Evolutionary conservation across 2,113 vertebrate species (phyloP).

Genomic region (Takifugu flavidus): DNA sequence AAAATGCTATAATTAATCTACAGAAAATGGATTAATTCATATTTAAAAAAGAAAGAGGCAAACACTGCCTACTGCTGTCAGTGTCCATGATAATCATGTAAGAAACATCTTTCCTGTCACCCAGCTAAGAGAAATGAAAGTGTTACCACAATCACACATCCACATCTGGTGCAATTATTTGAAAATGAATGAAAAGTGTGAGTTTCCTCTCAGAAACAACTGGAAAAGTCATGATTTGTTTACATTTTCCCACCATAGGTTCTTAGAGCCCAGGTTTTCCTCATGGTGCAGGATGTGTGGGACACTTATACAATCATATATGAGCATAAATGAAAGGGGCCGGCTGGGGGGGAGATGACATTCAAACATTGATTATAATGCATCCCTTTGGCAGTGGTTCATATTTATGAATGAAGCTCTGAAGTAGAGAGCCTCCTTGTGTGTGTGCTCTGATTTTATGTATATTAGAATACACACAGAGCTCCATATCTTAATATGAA

Average conservation of each 20-base stretch:
- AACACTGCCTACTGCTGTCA: slow-evolving; percentile 83
- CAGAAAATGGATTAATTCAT: slow-evolving; percentile 41
- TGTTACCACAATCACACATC: slow-evolving; percentile 60
- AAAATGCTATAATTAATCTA: slow-evolving; percentile 50
- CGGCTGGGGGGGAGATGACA: background rate
- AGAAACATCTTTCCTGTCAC: slow-evolving; percentile 79
- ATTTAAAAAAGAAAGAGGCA: slow-evolving; percentile 80
- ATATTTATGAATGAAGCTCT: slow-evolving; percentile 14
- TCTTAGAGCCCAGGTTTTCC: slow-evolving; percentile 15
- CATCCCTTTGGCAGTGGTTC: slow-evolving; percentile 23
- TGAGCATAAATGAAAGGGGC: background rate
- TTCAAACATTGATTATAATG: slow-evolving; percentile 4
- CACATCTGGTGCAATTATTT: slow-evolving; percentile 59
- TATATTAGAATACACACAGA: too few species aligned
- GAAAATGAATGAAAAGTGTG: slow-evolving; percentile 30
- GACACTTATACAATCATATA: background rate
- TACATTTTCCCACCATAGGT: slow-evolving; percentile 29
- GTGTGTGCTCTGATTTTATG: background rate
- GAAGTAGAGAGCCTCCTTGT: slow-evolving; percentile 1
- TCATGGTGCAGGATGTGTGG: slow-evolving; percentile 20
- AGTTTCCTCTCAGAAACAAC: slow-evolving; percentile 25
- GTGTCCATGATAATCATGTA: slow-evolving; percentile 82
- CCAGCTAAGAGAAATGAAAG: slow-evolving; percentile 68
- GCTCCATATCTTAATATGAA: too few species aligned
- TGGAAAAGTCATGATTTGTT: slow-evolving; percentile 23